Evolutionary conservation across 2,888 invertebrate genomes (phyloP).

Genomic region (Physocephala rufipes): DNA sequence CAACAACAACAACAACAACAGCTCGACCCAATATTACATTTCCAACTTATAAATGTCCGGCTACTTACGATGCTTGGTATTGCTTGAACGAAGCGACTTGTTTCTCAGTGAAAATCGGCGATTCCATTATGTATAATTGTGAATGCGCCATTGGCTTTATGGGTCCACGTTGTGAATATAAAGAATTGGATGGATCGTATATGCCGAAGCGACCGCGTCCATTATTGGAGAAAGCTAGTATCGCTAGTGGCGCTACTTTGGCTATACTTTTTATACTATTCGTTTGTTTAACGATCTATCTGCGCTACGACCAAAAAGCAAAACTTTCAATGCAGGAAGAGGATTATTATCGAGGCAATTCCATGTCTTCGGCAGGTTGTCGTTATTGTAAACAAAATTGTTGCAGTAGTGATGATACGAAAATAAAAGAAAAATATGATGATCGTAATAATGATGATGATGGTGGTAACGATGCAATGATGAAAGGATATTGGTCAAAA

Average conservation of each 20-base stretch:
- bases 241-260: slow-evolving; percentile 80
- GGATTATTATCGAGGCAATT: background rate
- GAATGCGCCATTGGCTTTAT: slow-evolving; percentile 94
- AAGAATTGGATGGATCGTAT: slow-evolving; percentile 95
- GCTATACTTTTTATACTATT: slow-evolving; percentile 71
- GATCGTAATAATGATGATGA: no score
- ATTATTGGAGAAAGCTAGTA: slow-evolving; percentile 83
- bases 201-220: slow-evolving; percentile 75
- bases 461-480: no score
- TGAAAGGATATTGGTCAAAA: background rate
- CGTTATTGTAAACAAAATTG: slow-evolving; percentile 42
- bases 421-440: background rate
- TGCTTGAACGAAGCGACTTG: slow-evolving; percentile 95
- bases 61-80: slow-evolving; percentile 92
- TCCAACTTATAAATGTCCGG: slow-evolving; percentile 93
- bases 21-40: slow-evolving; percentile 94
- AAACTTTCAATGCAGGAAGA: slow-evolving; percentile 30
- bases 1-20: slow-evolving; percentile 74
- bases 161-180: slow-evolving; percentile 95
- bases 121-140: slow-evolving; percentile 93
- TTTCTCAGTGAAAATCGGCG: slow-evolving; percentile 93
- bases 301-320: slow-evolving; percentile 63
- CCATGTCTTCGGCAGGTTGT: slow-evolving; percentile 12
- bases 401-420: slow-evolving; percentile 42
- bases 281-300: slow-evolving; percentile 69